phyloP scores from a whole-genome alignment of 1,140 invertebrate species.

The Acromyrmex charruanus region DNA sequence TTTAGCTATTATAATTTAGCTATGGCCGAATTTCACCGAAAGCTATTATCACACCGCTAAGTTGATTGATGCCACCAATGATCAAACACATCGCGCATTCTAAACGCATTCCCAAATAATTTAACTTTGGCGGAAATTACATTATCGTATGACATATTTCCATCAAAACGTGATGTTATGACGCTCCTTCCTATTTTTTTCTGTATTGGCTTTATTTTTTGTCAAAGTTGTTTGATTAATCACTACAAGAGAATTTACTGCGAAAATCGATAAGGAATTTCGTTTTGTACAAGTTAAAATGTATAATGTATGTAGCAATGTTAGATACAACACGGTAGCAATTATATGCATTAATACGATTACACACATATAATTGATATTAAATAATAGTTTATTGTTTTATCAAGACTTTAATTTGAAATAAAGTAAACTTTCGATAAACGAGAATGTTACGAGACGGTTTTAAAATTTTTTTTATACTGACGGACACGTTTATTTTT shows the following conservation, averaged over 20 bases:
- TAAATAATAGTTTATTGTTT: slow-evolving; percentile 15
- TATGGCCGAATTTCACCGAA: slow-evolving; percentile 5
- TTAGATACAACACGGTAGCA: not conserved
- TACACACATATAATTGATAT: not conserved
- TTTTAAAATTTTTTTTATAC: slow-evolving; percentile 7
- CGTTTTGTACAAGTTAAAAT: not conserved
- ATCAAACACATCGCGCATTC: slow-evolving; percentile 25
- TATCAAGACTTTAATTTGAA: not conserved
- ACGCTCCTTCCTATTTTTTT: not conserved
- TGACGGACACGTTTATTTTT: slow-evolving; percentile 29
- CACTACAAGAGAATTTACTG: not conserved
- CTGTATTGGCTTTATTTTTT: not conserved
- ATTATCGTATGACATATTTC: not conserved
- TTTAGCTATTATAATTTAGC: slow-evolving; percentile 10
- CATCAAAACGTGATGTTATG: not conserved
- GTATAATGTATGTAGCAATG: not conserved
- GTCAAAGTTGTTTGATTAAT: slow-evolving; percentile 3
- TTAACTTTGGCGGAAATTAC: slow-evolving; percentile 1
- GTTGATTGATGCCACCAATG: slow-evolving; percentile 25
- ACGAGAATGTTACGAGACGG: not conserved
- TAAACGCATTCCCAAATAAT: slow-evolving; percentile 12
- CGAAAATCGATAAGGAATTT: slow-evolving; percentile 27
- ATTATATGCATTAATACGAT: not conserved
- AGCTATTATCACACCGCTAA: slow-evolving; percentile 24
- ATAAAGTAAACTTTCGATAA: not conserved